Base-by-base conservation (phyloP, 2,888 invertebrate genomes). In the Eupithecia pulchellata region DNA sequence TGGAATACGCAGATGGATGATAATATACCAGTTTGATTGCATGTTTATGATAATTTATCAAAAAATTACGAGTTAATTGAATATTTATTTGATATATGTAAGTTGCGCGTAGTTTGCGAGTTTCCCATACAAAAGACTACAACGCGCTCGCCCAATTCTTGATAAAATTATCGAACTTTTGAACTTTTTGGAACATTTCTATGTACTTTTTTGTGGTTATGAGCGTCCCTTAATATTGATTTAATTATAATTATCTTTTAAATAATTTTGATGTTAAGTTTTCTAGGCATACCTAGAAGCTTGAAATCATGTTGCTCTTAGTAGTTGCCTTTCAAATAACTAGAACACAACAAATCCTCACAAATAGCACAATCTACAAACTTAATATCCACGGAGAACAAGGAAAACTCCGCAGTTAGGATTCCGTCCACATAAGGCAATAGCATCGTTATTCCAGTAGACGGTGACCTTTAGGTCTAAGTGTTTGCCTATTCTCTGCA, bases 381-480 rank as follows among this genome's bases (percentile, higher is more conserved):
- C 25, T 25, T 52, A 13, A 52, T 25, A 11, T n/a, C 52, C 14
- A 34, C 34, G 17, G 20, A 9, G 29, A 71, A 70, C 66, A 70
- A 70, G 66, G 71, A 63, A 69, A 72, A 69, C 55, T 65, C n/a
- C 30, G 58, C 64, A 42, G 25, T 72, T 75, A 29, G 34, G 66
- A 72, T 72, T 74, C 72, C 63, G 13, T 60, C 62, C 57, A 57
- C 61, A 64, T 68, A 70, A 66, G 58, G 63, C 58, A 52, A 67
- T 62, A 71, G 61, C 68, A 72, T 75, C 69, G 70, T 69, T 76
- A 76, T 76, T 69, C 75, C 32, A 36, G 42, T 57, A 58, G 9
- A 27, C 13, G 47, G 27, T 74, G 74, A 76, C 75, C 75, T 76
- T 76, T 71, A 71, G 62, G 66, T 73, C 64, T 65, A 63, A 42